Evolutionary conservation across 2,888 invertebrate species (phyloP).

Genomic region (Exocentrus adspersus): DNA sequence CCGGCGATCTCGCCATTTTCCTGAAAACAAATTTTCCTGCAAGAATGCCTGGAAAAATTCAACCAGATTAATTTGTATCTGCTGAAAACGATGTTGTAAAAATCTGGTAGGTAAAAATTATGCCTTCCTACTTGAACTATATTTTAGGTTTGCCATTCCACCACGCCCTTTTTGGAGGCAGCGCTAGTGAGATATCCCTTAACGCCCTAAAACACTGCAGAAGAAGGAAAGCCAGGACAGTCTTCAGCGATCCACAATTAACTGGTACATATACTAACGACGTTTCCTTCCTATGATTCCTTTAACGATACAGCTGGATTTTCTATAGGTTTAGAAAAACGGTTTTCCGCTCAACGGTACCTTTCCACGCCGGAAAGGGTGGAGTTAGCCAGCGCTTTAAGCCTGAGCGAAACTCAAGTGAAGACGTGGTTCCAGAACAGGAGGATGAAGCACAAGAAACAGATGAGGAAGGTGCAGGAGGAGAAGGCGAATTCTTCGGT

Average conservation of each 20-base stretch:
- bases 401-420: conserved; percentile 92
- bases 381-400: conserved; percentile 91
- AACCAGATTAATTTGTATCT: too few relatives aligned
- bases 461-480: conserved; percentile 77
- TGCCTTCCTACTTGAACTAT: background rate
- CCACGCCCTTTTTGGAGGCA: conserved; percentile 72
- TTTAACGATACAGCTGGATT: too few relatives aligned
- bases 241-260: conserved; percentile 83
- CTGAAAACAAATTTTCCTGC: too few relatives aligned
- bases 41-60: too few relatives aligned
- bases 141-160: conserved; percentile 70
- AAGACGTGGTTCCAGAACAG: conserved; percentile 99
- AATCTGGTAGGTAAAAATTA: too few relatives aligned
- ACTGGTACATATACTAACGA: too few relatives aligned
- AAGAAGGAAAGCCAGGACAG: conserved; percentile 95
- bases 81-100: too few relatives aligned
- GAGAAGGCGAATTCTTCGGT: conserved; percentile 54
- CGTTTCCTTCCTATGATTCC: too few relatives aligned
- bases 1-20: too few relatives aligned
- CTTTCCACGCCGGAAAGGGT: conserved; percentile 96
- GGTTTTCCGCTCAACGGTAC: conserved; percentile 95
- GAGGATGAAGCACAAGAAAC: conserved; percentile 96
- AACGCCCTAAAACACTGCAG: conserved; percentile 92
- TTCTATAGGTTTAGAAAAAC: conserved; percentile 88
- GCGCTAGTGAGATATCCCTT: conserved; percentile 73